Evolutionary conservation across 2,888 invertebrate species (phyloP), one percentile per base, ranked within the genome.

Genomic region (Latrodectus hesperus): DNA sequence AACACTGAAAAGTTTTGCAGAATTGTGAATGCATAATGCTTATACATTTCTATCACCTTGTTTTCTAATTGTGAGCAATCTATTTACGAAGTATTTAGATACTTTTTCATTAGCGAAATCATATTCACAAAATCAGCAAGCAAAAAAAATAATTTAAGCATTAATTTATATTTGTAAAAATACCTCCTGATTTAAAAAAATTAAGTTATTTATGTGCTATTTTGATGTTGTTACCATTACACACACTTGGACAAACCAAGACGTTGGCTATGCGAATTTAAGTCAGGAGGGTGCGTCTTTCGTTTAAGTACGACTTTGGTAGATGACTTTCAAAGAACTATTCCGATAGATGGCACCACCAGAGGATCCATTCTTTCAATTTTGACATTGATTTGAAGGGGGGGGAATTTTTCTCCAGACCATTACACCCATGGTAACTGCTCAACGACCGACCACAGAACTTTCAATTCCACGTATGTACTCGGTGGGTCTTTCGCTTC

Each of bases 171-270:
- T 22, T 1, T 67, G 14, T 26, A 55, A 51, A 67, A 65, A 17
- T 26, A 3, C 11, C 38, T 9, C 1, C 38, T 71, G 26, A 49
- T 10, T 55, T 14, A 55, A 55, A 55, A 16, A 3, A 55, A 14
- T 55, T 55, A 2, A 55, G 11, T 55, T 55, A 14, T 6, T 14
- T 16, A 55, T 55, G 6, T 14, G 6, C 55, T 12, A 55, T 55
- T 22, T 6, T 55, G 55, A 0, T 55, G 55, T 55, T 55, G 55
- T 55, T 6, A 14, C 55, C 16, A 22, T 22, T 22, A 55, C 11
- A 14, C 1, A 55, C 14, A 65, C 55, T 75, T 81, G 16, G 10
- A 72, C 55, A 86, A 86, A 81, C 77, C 71, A 76, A 81, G 55
- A 3, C 3, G 16, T 55, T 55, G 6, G 0, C 55, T 16, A 14